A percentile compares a stretch with the other conserved stretches of the same genome.
Conservation (phyloP, 92 coral and sea anemone genomes). For the Epizoanthus fatuus region DNA sequence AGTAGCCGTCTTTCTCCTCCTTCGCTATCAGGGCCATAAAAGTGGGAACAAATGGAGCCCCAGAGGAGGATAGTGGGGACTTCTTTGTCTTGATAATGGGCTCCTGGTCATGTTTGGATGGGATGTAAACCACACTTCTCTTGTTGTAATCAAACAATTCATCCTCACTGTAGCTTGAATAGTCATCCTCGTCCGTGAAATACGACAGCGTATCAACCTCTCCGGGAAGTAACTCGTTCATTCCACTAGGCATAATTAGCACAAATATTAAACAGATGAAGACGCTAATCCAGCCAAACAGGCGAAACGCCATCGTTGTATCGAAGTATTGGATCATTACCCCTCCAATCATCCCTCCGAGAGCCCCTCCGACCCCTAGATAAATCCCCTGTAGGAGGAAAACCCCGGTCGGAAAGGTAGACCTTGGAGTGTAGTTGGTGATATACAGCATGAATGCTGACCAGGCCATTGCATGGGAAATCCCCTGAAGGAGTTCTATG, state of each 20-base stretch:
- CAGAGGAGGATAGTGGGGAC: slow-evolving; percentile 68
- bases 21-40: slow-evolving; percentile 75
- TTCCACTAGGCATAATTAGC: slow-evolving; percentile 80
- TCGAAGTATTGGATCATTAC: slow-evolving; percentile 81
- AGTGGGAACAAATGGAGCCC: slow-evolving; percentile 86
- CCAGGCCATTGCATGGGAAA: slow-evolving; percentile 88
- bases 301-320: slow-evolving; percentile 77
- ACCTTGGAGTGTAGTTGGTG: slow-evolving; percentile 85
- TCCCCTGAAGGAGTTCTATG: slow-evolving; percentile 74
- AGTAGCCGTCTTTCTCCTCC: slow-evolving; percentile 29
- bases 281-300: slow-evolving; percentile 75
- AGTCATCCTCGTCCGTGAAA: slow-evolving; percentile 87
- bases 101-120: slow-evolving; percentile 57
- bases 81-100: slow-evolving; percentile 50
- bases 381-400: slow-evolving; percentile 90
- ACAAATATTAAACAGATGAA: slow-evolving; percentile 74
- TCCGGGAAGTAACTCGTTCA: slow-evolving; percentile 75
- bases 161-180: slow-evolving; percentile 90
- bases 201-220: slow-evolving; percentile 82
- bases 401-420: slow-evolving; percentile 87
- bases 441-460: slow-evolving; percentile 91
- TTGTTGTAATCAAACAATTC: slow-evolving; percentile 66
- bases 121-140: slow-evolving; percentile 68
- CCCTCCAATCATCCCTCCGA: slow-evolving; percentile 88
- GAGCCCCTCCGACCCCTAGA: slow-evolving; percentile 89